Evolutionary conservation across 2,888 invertebrate species (phyloP).

Genomic region (Calameuta filiformis): DNA sequence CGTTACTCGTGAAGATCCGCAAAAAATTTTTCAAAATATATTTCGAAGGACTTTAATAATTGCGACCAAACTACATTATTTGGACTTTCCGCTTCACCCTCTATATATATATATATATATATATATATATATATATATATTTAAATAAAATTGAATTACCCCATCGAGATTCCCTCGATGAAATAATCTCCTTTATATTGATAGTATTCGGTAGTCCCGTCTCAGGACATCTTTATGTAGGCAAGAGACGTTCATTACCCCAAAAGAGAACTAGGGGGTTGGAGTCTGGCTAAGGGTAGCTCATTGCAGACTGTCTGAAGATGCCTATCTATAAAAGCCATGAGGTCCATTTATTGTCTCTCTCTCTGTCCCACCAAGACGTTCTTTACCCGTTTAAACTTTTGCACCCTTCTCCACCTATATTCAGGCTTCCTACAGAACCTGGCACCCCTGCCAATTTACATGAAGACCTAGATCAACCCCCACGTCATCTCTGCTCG

Average conservation of each 20-base stretch:
- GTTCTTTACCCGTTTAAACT: not conserved
- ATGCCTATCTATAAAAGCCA: conserved; percentile 17
- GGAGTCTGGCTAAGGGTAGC: conserved; percentile 2
- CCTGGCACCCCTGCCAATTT: not conserved
- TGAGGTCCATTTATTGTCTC: not conserved
- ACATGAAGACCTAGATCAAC: not conserved
- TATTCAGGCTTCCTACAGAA: not conserved
- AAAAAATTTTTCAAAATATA: not conserved
- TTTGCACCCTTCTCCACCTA: not conserved
- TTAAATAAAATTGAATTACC: too few relatives aligned
- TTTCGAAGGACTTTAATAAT: too few relatives aligned
- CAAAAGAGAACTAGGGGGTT: not conserved
- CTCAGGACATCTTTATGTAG: conserved; percentile 3
- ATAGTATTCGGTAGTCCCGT: too few relatives aligned
- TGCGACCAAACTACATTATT: too few relatives aligned
- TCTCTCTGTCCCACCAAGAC: not conserved
- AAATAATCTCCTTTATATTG: too few relatives aligned
- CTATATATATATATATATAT: too few relatives aligned
- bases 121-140: too few relatives aligned
- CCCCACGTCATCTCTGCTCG: not conserved
- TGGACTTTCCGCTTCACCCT: too few relatives aligned
- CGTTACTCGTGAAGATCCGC: not conserved
- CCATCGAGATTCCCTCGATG: too few relatives aligned
- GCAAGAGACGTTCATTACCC: conserved; percentile 19
- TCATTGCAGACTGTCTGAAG: conserved; percentile 18